Evolutionary conservation across 2,797 vertebrate species (phyloP).

Genomic region (Falco naumanni): DNA sequence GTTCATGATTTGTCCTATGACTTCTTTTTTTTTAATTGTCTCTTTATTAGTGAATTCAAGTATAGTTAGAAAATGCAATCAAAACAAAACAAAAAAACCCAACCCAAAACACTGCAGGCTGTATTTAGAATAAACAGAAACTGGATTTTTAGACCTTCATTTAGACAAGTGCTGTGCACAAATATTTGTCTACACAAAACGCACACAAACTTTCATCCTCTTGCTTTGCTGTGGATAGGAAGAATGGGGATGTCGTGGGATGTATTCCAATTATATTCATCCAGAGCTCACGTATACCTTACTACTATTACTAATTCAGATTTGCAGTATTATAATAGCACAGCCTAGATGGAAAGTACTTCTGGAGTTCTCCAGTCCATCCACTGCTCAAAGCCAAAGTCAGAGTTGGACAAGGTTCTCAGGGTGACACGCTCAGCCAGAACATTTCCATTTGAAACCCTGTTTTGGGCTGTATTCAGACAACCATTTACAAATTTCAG

Average conservation of each 20-base stretch:
- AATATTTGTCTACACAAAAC: background rate
- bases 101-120: background rate
- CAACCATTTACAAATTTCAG: background rate
- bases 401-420: background rate
- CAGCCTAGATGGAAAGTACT: background rate
- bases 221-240: background rate
- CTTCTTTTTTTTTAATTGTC: background rate
- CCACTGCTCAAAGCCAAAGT: background rate
- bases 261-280: background rate
- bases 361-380: background rate
- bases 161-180: background rate
- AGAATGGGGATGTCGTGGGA: background rate
- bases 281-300: background rate
- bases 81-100: background rate
- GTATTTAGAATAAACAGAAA: background rate
- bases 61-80: constrained; percentile 12
- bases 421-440: background rate
- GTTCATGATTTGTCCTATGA: background rate
- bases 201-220: background rate
- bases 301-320: background rate
- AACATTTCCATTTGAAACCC: background rate
- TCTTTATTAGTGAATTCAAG: constrained; percentile 12
- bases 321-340: background rate
- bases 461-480: background rate
- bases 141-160: background rate